A percentile compares a stretch with the other conserved stretches of the same genome.
Evolutionary conservation across 2,797 vertebrate species (phyloP).

Genomic region (Neostethus bicornis): DNA sequence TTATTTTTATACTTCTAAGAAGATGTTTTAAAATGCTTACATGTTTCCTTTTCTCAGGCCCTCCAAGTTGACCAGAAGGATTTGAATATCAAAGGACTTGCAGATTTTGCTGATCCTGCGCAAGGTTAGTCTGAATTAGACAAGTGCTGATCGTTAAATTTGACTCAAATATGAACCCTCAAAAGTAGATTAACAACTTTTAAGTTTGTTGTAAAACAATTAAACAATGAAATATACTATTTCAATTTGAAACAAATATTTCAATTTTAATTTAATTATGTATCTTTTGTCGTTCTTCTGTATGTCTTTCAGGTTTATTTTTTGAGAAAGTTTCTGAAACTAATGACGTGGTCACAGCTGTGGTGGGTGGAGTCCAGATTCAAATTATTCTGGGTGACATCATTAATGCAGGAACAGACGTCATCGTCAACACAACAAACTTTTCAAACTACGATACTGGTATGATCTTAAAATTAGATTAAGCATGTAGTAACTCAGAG

Average conservation of each 20-base stretch:
- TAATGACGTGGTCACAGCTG: conserved; percentile 49
- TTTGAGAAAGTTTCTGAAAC: conserved; percentile 44
- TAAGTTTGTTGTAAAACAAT: neutral
- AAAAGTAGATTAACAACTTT: neutral
- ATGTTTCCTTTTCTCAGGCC: conserved; percentile 47
- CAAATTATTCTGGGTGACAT: conserved; percentile 65
- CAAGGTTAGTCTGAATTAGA: conserved; percentile 40
- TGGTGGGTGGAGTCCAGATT: conserved; percentile 59
- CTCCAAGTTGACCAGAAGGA: conserved; percentile 52
- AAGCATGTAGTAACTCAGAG: too few species aligned
- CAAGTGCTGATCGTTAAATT: neutral
- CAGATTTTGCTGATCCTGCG: conserved; percentile 34
- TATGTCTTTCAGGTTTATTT: conserved; percentile 48
- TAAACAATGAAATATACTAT: too few species aligned
- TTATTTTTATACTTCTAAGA: neutral
- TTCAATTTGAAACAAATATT: too few species aligned
- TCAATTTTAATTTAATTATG: neutral
- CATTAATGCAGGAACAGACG: conserved; percentile 50
- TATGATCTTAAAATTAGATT: conserved; percentile 4
- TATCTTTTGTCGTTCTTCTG: neutral
- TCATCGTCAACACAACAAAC: conserved; percentile 70
- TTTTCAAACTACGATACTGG: conserved; percentile 42
- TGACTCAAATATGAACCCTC: neutral
- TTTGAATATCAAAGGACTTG: conserved; percentile 57
- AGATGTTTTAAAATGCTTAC: neutral